Conservation (phyloP, 2,113 vertebrate genomes). For the Dolichotis patagonum region DNA sequence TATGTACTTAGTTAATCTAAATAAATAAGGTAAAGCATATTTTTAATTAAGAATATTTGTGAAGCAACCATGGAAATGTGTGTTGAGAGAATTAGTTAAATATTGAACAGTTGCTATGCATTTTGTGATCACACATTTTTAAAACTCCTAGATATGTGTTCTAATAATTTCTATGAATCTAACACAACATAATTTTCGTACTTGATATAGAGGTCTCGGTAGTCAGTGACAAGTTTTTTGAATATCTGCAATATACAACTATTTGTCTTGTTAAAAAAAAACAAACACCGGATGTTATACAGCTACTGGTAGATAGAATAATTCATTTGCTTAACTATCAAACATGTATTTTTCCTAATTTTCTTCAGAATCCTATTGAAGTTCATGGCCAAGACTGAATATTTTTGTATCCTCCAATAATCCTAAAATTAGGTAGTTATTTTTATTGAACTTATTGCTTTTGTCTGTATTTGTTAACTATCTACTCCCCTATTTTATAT, state of each 20-base stretch:
- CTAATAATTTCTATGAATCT: neutral
- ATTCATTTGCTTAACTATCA: neutral
- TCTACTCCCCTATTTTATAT: neutral
- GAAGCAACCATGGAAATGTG: neutral
- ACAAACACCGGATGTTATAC: neutral
- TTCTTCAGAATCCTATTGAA: neutral
- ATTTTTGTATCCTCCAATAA: neutral
- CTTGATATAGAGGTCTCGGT: neutral
- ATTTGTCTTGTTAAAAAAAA: conserved; percentile 38
- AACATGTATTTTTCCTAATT: neutral
- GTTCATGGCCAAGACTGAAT: neutral
- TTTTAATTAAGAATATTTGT: neutral
- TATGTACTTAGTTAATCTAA: conserved; percentile 4
- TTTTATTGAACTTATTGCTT: conserved; percentile 49
- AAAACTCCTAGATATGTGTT: neutral
- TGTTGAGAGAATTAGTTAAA: neutral
- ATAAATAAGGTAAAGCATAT: neutral
- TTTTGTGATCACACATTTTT: neutral
- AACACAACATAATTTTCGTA: neutral
- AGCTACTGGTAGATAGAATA: neutral
- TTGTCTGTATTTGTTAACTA: neutral
- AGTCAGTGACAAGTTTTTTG: neutral
- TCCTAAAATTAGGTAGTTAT: neutral
- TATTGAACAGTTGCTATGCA: neutral
- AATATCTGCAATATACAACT: neutral